A percentile compares a stretch with the other conserved stretches of the same genome.
Evolutionary conservation across 2,113 vertebrate genomes (phyloP).

Genomic region (Halcyon senegalensis): DNA sequence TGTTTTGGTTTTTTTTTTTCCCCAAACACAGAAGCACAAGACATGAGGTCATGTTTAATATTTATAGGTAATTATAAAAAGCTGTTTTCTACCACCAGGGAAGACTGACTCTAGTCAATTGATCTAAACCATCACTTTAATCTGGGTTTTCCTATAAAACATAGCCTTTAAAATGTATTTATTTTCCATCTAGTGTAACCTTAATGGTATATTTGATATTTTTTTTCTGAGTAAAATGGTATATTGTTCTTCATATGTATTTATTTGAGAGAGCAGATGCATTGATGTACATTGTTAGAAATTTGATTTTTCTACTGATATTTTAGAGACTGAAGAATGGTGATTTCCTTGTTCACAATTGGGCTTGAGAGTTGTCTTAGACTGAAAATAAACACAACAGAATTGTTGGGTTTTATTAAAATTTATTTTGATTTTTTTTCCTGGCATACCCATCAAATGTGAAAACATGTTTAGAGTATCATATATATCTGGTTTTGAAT

Average conservation of each 20-base stretch:
- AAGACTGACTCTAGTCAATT: neutral
- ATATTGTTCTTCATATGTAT: neutral
- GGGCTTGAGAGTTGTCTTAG: neutral
- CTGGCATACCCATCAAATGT: accelerated
- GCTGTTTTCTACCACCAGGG: neutral
- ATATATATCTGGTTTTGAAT: neutral
- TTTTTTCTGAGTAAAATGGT: neutral
- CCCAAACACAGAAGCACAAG: neutral
- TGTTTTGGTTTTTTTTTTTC: neutral
- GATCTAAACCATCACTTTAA: neutral
- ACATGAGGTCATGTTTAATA: neutral
- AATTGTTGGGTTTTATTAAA: neutral
- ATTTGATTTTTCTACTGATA: neutral
- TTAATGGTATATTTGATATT: neutral
- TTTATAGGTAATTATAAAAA: neutral
- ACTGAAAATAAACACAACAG: neutral
- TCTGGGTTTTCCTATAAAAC: neutral
- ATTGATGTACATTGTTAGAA: neutral
- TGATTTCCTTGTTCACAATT: accelerated
- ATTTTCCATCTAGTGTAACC: neutral
- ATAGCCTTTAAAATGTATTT: neutral
- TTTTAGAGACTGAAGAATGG: neutral
- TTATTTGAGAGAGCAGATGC: neutral
- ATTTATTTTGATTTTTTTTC: neutral
- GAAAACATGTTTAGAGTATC: neutral